These are phyloP conservation scores for Bicyclus anynana DNA, from an alignment of 1,140 invertebrate species.

Conservation along the genomic window DNA sequence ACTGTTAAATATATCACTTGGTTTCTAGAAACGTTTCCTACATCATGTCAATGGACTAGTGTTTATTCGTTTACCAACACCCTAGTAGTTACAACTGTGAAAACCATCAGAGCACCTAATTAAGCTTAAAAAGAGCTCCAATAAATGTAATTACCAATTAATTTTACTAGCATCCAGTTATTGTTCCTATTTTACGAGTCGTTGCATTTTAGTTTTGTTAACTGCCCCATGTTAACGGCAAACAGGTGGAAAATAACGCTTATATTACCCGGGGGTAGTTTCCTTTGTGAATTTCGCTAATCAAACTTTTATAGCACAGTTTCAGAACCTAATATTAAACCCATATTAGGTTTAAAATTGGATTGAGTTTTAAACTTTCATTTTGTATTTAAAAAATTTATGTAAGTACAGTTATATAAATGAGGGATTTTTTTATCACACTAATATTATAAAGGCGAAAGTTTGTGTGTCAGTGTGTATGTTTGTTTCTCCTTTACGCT, in stretches of 20 bases:
- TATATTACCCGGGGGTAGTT: constrained; percentile 13
- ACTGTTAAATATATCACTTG: too few relatives aligned
- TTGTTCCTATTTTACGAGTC: constrained; percentile 11
- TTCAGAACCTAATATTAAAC: not conserved
- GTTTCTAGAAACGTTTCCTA: too few relatives aligned
- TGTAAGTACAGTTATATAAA: too few relatives aligned
- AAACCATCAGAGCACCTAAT: constrained; percentile 9
- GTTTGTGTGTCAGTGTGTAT: too few relatives aligned
- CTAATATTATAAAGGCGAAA: too few relatives aligned
- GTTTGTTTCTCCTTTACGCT: too few relatives aligned
- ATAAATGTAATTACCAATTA: constrained; percentile 16
- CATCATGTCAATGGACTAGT: too few relatives aligned
- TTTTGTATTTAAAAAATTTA: too few relatives aligned
- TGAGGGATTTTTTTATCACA: too few relatives aligned
- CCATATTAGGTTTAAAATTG: not conserved
- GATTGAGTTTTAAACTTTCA: too few relatives aligned
- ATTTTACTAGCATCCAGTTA: constrained; percentile 20
- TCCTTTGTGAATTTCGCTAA: constrained; percentile 21
- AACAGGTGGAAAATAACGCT: constrained; percentile 24
- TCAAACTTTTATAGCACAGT: constrained; percentile 19
- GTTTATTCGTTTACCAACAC: not conserved
- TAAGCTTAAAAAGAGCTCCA: constrained; percentile 10
- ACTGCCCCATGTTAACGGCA: constrained; percentile 19
- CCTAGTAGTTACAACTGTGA: not conserved
- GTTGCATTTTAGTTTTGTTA: constrained; percentile 23